Percentiles rank a stretch among this genome's conserved stretches.
Evolutionary conservation across 2,888 invertebrate species (phyloP).

Genomic region (Tricholauxania praeusta): DNA sequence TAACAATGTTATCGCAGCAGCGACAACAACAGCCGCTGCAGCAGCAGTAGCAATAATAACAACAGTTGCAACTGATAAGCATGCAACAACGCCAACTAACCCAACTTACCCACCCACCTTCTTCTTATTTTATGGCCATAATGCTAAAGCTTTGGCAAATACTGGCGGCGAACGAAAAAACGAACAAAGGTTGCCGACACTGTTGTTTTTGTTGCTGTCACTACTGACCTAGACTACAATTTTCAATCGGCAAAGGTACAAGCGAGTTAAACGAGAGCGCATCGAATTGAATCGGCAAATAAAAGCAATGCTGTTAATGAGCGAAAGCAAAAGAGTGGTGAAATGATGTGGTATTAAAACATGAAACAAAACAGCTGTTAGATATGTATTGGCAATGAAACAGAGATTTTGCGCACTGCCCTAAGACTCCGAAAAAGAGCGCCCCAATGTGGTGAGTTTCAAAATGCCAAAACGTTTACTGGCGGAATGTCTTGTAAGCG

Average conservation of each 20-base stretch:
- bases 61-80: constrained; percentile 1
- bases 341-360: background rate
- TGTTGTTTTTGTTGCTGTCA: constrained; percentile 38
- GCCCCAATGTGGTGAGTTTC: constrained; percentile 45
- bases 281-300: background rate
- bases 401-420: constrained; percentile 23
- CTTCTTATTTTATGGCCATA: too few relatives aligned
- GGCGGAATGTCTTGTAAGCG: constrained; percentile 6
- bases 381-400: background rate
- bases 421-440: constrained; percentile 45
- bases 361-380: too few relatives aligned
- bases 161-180: background rate
- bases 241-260: constrained; percentile 29
- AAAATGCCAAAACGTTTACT: background rate
- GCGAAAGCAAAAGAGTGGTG: background rate
- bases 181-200: constrained; percentile 12
- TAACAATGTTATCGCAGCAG: background rate
- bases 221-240: constrained; percentile 62
- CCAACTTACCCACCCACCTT: too few relatives aligned
- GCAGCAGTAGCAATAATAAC: constrained; percentile 5
- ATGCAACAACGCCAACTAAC: background rate
- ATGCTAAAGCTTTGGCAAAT: constrained; percentile 1
- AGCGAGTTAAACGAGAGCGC: background rate
- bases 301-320: background rate
- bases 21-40: background rate